Evolutionary conservation across 2,113 vertebrate species (phyloP).

Genomic region (Pithys albifrons): DNA sequence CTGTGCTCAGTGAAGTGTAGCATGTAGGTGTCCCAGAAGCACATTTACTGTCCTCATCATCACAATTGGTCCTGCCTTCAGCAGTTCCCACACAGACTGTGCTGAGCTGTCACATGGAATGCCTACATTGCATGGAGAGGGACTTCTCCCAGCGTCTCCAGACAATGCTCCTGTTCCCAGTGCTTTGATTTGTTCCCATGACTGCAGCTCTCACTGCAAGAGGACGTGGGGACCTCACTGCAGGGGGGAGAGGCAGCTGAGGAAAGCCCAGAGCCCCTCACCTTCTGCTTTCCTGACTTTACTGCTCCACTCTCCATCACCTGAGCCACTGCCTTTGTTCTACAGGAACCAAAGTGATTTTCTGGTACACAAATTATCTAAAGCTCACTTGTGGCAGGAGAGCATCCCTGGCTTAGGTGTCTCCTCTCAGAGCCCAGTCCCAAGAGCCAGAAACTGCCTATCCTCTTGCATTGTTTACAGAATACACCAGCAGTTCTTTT

Average conservation of each 20-base stretch:
- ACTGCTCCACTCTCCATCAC: neutral
- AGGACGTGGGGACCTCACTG: neutral
- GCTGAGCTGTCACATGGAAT: rapidly evolving
- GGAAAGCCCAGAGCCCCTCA: neutral
- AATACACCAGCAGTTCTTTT: neutral
- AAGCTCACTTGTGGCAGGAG: neutral
- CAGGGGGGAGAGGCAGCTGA: neutral
- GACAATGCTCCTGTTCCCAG: neutral
- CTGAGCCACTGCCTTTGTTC: neutral
- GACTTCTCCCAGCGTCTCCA: neutral
- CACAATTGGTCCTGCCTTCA: rapidly evolving
- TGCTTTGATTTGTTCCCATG: rapidly evolving
- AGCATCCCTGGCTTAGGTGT: neutral
- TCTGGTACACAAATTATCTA: neutral
- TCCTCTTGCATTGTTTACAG: neutral
- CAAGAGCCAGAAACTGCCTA: neutral
- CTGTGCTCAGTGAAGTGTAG: neutral
- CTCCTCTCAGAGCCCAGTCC: neutral
- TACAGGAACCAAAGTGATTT: rapidly evolving
- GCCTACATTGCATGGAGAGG: rapidly evolving
- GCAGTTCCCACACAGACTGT: rapidly evolving
- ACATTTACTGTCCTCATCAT: neutral
- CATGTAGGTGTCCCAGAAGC: rapidly evolving
- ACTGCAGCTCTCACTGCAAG: rapidly evolving
- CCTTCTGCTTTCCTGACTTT: neutral